phyloP scores from a whole-genome alignment of 2,888 invertebrate genomes.

The Deilephila elpenor region DNA sequence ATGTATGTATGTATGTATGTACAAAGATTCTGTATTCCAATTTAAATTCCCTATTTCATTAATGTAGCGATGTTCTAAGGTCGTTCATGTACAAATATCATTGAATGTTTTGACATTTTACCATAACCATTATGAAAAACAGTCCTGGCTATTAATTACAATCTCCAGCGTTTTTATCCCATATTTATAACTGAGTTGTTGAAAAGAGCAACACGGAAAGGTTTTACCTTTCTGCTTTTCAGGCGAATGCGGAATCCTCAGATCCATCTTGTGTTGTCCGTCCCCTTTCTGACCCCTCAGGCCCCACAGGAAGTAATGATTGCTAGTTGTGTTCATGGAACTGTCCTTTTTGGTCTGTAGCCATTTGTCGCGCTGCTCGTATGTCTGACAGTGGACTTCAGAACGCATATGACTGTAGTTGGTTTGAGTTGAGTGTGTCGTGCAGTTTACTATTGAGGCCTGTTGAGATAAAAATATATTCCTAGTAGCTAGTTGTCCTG shows the following conservation, averaged over 20 bases:
- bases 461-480: constrained; percentile 48
- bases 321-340: constrained; percentile 57
- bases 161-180: too few relatives aligned
- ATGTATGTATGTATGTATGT: too few relatives aligned
- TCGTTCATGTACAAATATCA: too few relatives aligned
- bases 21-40: too few relatives aligned
- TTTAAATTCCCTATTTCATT: too few relatives aligned
- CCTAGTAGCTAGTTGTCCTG: neutral
- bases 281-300: constrained; percentile 82
- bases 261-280: constrained; percentile 80
- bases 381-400: constrained; percentile 87
- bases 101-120: too few relatives aligned
- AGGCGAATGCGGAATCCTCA: constrained; percentile 43
- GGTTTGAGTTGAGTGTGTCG: constrained; percentile 89
- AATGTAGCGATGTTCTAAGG: too few relatives aligned
- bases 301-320: constrained; percentile 81
- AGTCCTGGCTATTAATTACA: too few relatives aligned
- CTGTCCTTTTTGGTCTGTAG: constrained; percentile 67
- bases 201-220: neutral
- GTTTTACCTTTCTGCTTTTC: constrained; percentile 53
- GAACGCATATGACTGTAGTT: constrained; percentile 86
- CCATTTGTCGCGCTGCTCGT: constrained; percentile 68
- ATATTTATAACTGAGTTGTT: too few relatives aligned
- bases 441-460: constrained; percentile 86
- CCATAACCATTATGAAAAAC: too few relatives aligned